These are phyloP conservation scores for Oxycera nigricornis DNA, from an alignment of 2,888 invertebrate species.

Conservation along the genomic window DNA sequence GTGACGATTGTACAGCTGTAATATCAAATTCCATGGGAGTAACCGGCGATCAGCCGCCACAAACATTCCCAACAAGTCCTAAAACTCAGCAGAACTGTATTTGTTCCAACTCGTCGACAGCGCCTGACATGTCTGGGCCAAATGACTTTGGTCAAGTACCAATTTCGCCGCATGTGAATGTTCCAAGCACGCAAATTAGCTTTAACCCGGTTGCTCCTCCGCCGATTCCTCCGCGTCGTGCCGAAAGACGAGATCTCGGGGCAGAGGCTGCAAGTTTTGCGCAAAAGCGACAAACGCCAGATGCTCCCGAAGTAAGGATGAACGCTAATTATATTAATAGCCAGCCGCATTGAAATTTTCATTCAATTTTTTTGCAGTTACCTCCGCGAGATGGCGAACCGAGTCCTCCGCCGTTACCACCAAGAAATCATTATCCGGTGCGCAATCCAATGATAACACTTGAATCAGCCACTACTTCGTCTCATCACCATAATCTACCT, in stretches of 20 bases:
- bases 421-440: conserved; percentile 57
- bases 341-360: too few species aligned
- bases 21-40: conserved; percentile 4
- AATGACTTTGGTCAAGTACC: conserved; percentile 52
- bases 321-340: not conserved
- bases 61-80: conserved; percentile 45
- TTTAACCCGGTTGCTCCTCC: conserved; percentile 57
- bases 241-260: conserved; percentile 58
- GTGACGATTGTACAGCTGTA: conserved; percentile 40
- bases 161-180: conserved; percentile 62
- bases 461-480: conserved; percentile 28
- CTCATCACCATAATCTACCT: conserved; percentile 18
- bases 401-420: conserved; percentile 73
- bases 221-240: conserved; percentile 59
- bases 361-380: conserved; percentile 60
- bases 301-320: conserved; percentile 66
- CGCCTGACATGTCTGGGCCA: not conserved
- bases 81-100: conserved; percentile 42
- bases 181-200: conserved; percentile 56
- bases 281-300: conserved; percentile 68
- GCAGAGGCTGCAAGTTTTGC: conserved; percentile 54
- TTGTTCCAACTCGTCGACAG: conserved; percentile 39
- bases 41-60: conserved; percentile 36
- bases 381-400: conserved; percentile 74
- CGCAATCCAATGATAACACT: conserved; percentile 43